Conservation (phyloP, 2,113 vertebrate species). For the Lamprologus sp. region DNA sequence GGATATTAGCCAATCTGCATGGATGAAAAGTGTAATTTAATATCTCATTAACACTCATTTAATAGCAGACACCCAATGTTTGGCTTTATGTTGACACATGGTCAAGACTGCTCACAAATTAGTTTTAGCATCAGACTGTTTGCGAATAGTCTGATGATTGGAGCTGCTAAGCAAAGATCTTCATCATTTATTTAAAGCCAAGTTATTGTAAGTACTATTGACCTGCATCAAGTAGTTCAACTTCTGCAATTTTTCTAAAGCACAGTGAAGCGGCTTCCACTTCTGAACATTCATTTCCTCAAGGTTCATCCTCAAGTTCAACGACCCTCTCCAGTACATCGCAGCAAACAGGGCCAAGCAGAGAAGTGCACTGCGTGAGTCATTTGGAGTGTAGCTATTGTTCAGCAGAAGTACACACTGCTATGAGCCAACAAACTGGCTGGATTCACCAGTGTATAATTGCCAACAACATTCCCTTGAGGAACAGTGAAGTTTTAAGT, state of each 20-base stretch:
- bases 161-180: neutral
- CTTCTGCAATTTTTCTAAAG: neutral
- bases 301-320: conserved; percentile 20
- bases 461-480: neutral
- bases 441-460: neutral
- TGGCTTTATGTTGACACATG: neutral
- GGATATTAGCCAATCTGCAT: neutral
- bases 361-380: conserved; percentile 3
- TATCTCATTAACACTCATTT: neutral
- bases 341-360: neutral
- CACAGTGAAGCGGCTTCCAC: neutral
- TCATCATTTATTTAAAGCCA: neutral
- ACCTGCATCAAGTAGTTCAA: neutral
- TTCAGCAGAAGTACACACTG: neutral
- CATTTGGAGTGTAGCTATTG: neutral
- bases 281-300: neutral
- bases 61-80: neutral
- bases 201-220: neutral
- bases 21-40: neutral
- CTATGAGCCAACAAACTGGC: neutral
- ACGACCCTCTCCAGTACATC: conserved; percentile 3
- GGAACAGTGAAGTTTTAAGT: neutral
- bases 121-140: neutral
- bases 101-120: neutral
- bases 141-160: neutral